phyloP scores from a whole-genome alignment of 2,113 vertebrate species.

The Gymnobelideus leadbeateri region DNA sequence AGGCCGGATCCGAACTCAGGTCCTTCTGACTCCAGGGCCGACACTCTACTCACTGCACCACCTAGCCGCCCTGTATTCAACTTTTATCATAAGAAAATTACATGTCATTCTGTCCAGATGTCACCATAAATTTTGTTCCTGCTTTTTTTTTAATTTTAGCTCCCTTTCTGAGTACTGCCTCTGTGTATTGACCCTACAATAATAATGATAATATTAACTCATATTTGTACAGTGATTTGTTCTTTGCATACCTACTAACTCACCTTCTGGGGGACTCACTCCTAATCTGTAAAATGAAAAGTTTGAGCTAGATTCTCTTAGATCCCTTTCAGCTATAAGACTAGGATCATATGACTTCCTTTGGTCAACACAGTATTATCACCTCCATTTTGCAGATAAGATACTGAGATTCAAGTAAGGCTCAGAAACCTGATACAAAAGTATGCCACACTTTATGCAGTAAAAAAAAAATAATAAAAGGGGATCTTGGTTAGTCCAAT shows the following conservation, averaged over 20 bases:
- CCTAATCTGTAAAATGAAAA: neutral
- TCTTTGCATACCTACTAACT: neutral
- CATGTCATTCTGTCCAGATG: neutral
- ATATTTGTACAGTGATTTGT: neutral
- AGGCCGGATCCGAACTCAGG: too few species aligned
- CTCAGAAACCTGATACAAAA: too few species aligned
- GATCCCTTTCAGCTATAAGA: neutral
- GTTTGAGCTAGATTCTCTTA: neutral
- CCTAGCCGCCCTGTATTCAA: too few species aligned
- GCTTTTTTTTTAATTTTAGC: neutral
- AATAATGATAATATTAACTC: neutral
- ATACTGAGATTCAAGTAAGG: neutral
- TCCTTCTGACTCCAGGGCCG: too few species aligned
- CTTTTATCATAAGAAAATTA: neutral
- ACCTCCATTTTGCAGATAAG: neutral
- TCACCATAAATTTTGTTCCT: neutral
- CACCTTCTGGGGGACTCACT: neutral
- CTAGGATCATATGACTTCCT: neutral
- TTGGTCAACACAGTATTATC: neutral
- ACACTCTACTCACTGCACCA: too few species aligned
- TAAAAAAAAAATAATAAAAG: neutral
- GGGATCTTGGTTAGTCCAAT: neutral
- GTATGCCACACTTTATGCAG: neutral
- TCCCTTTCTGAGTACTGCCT: neutral
- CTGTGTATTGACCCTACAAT: neutral